Evolutionary conservation across 1,140 invertebrate genomes (phyloP).

Genomic region (Trinorchestia longiramus): DNA sequence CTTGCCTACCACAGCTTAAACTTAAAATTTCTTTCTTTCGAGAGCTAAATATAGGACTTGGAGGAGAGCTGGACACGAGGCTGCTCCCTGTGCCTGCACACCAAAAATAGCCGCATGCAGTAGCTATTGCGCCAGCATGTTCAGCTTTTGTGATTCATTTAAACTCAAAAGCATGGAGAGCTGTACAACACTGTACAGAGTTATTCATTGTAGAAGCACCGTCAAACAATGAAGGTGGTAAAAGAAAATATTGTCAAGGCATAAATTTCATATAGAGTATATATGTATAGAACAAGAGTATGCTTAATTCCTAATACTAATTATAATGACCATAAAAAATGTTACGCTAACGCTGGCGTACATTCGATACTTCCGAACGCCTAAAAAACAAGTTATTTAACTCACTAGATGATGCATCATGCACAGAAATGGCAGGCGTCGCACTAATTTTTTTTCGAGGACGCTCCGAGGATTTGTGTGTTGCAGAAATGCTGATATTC

Average conservation of each 20-base stretch:
- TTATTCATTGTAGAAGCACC: background rate
- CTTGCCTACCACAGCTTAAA: background rate
- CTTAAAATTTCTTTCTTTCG: background rate
- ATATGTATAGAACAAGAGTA: no score
- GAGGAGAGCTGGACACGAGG: background rate
- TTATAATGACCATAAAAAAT: background rate
- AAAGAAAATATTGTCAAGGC: no score
- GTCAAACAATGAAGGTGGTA: background rate
- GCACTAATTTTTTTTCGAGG: background rate
- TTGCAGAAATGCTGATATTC: background rate
- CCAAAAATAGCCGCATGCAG: background rate
- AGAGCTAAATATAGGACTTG: background rate
- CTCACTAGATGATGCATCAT: background rate
- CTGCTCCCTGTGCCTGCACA: slow-evolving; percentile 4
- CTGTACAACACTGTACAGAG: background rate
- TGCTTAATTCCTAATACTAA: background rate
- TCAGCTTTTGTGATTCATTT: background rate
- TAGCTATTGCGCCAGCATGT: background rate
- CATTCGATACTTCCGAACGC: background rate
- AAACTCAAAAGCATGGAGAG: background rate
- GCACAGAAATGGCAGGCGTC: background rate
- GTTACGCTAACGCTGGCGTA: background rate
- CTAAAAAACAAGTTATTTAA: background rate
- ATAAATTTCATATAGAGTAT: background rate
- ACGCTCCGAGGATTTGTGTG: background rate